Base-by-base conservation (phyloP, 2,888 invertebrate species). In the Drosophila subsilvestris region DNA sequence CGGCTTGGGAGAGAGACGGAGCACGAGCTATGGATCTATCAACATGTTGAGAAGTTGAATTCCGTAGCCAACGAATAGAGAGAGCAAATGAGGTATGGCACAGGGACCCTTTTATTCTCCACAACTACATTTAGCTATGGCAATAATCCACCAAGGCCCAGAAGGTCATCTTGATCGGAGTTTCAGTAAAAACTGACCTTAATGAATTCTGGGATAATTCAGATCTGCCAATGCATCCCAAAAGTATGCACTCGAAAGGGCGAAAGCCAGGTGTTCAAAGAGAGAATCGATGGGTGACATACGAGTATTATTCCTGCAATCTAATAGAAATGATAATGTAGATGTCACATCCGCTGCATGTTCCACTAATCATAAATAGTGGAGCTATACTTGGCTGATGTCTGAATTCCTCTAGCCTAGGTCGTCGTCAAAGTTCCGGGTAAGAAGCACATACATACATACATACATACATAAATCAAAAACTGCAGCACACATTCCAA, bases 11-110 rank as follows among this genome's bases (percentile, higher is more conserved):
- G 65, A 49, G 58, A 37, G 62, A 67, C 18, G 20, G 20, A 71
- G 82, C 87, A 87, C 87, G 81, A 87, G 83, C 70, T 73, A 72
- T 75, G 42, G 8, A 25, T 44, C 7, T 2, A 63, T 77, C 77
- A 71, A 63, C 69, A 70, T 63, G 69, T 65, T 78, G 77, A 42
- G 25, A 54, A 47, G 27, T 8, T 17, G 25, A 1, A 14, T 37
- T 7, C 7, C 37, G n/a, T 14, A 37, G 37, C n/a, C 6, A 14
- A 37, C 14, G 6, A 14, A 37, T 37, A 1, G 14, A 14, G 37
- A 37, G 6, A 14, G 5, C 9, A 37, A 37, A 14, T 37, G 27
- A 8, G 27, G 27, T 6, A 14, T 37, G 14, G 37, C 2, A 6
- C 1, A 6, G 1, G 12, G 0, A 27, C 7, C 7, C 27, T 27